Percentiles rank a stretch among this genome's conserved stretches.
Conservation (phyloP, 1,140 invertebrate genomes). For the Babylonia areolata region DNA sequence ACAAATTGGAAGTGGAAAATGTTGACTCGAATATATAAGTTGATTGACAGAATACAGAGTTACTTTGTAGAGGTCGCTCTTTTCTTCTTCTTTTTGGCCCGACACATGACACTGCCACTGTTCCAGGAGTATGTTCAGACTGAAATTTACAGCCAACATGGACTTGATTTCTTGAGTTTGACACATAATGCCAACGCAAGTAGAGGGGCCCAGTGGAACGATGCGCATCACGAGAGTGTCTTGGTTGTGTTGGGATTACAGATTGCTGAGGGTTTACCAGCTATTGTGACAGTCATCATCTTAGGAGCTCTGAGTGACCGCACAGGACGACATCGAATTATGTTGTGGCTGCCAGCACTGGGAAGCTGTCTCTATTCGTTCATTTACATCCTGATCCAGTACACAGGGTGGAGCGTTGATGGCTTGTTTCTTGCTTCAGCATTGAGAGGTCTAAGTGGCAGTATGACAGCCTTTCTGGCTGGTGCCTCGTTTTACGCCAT, state of each 20-base stretch:
- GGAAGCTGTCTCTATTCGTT: conserved; percentile 66
- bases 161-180: conserved; percentile 51
- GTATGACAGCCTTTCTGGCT: conserved; percentile 70
- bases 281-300: conserved; percentile 69
- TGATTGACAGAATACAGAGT: conserved; percentile 56
- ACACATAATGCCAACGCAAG: conserved; percentile 23
- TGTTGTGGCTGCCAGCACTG: conserved; percentile 67
- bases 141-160: conserved; percentile 61
- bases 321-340: conserved; percentile 65
- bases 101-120: conserved; percentile 71
- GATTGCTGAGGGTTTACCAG: conserved; percentile 70
- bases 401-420: conserved; percentile 71
- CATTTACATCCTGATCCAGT: conserved; percentile 68
- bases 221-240: conserved; percentile 66
- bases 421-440: conserved; percentile 72
- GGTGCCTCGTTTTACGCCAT: conserved; percentile 69
- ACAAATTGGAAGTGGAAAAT: conserved; percentile 25
- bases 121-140: conserved; percentile 71
- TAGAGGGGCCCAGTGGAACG: conserved; percentile 46
- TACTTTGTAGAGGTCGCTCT: conserved; percentile 69
- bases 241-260: conserved; percentile 65
- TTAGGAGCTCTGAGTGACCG: conserved; percentile 70
- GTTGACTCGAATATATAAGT: conserved; percentile 33
- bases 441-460: conserved; percentile 68
- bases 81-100: conserved; percentile 67